Conservation (phyloP, 2,888 invertebrate genomes). For the Meta bourneti region DNA sequence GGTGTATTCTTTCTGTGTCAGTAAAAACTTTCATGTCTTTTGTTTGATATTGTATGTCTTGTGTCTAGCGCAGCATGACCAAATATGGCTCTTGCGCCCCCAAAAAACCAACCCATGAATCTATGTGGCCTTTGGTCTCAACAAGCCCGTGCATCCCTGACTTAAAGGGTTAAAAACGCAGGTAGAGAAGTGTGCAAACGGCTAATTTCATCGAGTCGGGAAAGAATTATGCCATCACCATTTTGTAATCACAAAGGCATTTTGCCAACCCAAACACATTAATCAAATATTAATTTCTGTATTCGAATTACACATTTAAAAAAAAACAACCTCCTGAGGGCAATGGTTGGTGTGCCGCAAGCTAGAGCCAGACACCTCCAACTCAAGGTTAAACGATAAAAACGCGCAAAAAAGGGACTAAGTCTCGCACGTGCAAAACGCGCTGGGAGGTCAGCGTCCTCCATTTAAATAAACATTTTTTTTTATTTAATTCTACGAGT, state of each 20-base stretch:
- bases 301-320: not conserved
- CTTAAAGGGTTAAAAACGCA: too few relatives aligned
- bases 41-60: too few relatives aligned
- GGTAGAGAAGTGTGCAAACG: too few relatives aligned
- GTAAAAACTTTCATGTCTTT: too few relatives aligned
- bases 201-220: too few relatives aligned
- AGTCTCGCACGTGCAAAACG: not conserved
- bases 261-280: not conserved
- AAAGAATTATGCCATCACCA: too few relatives aligned
- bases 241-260: not conserved
- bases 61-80: too few relatives aligned
- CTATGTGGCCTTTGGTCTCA: too few relatives aligned
- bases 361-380: slow-evolving; percentile 20
- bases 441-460: slow-evolving; percentile 48
- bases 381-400: slow-evolving; percentile 38
- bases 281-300: not conserved
- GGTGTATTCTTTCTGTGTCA: too few relatives aligned
- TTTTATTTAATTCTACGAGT: not conserved
- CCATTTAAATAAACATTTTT: slow-evolving; percentile 26
- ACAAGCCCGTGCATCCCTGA: too few relatives aligned
- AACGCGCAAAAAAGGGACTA: not conserved
- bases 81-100: too few relatives aligned
- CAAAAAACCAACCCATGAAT: too few relatives aligned
- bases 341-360: not conserved
- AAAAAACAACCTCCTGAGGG: not conserved